Percentiles rank a stretch among this genome's conserved stretches.
Conservation (phyloP, 2,888 invertebrate species). For the Ornithoptera priamus region DNA sequence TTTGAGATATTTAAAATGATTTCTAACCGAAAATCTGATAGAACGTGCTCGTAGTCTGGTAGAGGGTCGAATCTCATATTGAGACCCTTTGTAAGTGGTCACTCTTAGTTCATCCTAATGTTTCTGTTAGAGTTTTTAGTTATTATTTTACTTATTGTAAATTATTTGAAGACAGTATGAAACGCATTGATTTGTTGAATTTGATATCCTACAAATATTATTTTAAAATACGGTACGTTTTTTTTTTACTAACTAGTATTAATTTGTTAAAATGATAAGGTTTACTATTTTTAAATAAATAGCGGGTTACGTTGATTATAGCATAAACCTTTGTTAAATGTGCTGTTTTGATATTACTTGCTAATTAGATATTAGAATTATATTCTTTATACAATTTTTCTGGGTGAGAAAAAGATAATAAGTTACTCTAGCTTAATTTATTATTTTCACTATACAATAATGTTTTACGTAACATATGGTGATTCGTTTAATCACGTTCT, state of each 20-base stretch:
- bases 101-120: too few species aligned
- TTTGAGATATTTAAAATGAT: too few species aligned
- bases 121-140: too few species aligned
- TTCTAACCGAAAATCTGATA: too few species aligned
- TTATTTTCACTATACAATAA: background rate
- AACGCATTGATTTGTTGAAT: background rate
- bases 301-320: background rate
- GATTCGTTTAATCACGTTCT: constrained; percentile 19
- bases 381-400: background rate
- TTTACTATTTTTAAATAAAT: background rate
- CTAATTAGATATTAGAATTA: background rate
- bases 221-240: background rate
- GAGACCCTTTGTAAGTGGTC: too few species aligned
- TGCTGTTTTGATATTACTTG: background rate
- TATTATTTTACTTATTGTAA: background rate
- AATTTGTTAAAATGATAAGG: background rate
- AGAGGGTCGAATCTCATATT: too few species aligned
- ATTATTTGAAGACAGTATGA: background rate
- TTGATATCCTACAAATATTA: background rate
- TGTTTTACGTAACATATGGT: constrained; percentile 11
- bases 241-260: background rate
- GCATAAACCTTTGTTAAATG: background rate
- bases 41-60: too few species aligned
- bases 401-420: background rate
- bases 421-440: background rate